A percentile compares a stretch with the other conserved stretches of the same genome.
These are phyloP conservation scores for Larimichthys crocea DNA, from an alignment of 2,113 vertebrate species.

Conservation along the genomic window DNA sequence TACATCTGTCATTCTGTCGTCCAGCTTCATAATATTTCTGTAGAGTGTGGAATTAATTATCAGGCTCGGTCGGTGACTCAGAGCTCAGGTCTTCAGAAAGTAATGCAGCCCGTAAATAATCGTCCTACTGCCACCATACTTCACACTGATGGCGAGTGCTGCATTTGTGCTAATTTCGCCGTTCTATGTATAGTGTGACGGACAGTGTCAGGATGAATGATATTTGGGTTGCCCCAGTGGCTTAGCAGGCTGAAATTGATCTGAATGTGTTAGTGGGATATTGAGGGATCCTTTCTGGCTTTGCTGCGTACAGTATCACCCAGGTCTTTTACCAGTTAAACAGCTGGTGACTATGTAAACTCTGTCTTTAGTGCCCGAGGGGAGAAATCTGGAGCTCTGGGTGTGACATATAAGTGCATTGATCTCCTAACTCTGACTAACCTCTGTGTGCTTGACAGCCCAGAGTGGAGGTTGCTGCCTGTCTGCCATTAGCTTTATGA, in stretches of 20 bases:
- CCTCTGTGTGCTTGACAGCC: slow-evolving; percentile 56
- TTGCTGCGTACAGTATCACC: slow-evolving; percentile 32
- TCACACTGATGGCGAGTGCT: slow-evolving; percentile 67
- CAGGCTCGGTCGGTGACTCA: slow-evolving; percentile 74
- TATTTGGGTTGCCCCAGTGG: slow-evolving; percentile 70
- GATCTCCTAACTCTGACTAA: slow-evolving; percentile 73
- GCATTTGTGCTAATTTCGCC: slow-evolving; percentile 76
- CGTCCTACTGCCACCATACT: slow-evolving; percentile 72
- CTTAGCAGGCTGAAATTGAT: slow-evolving; percentile 55
- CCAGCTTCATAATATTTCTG: slow-evolving; percentile 74
- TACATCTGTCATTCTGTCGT: slow-evolving; percentile 70
- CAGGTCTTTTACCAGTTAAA: slow-evolving; percentile 45
- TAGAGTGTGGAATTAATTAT: slow-evolving; percentile 76
- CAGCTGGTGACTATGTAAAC: slow-evolving; percentile 67
- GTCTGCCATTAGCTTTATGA: slow-evolving; percentile 68
- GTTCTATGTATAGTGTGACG: slow-evolving; percentile 75
- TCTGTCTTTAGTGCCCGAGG: slow-evolving; percentile 56
- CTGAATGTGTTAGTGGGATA: slow-evolving; percentile 41
- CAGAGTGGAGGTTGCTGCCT: slow-evolving; percentile 62
- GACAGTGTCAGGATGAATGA: slow-evolving; percentile 71
- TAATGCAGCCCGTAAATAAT: slow-evolving; percentile 77
- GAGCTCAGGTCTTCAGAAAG: slow-evolving; percentile 76
- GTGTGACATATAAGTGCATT: slow-evolving; percentile 70
- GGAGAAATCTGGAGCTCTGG: slow-evolving; percentile 60
- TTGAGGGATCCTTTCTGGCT: slow-evolving; percentile 42